Percentiles rank a stretch among this genome's conserved stretches.
phyloP scores from a whole-genome alignment of 2,113 vertebrate species.

The Gopherus evgoodei region DNA sequence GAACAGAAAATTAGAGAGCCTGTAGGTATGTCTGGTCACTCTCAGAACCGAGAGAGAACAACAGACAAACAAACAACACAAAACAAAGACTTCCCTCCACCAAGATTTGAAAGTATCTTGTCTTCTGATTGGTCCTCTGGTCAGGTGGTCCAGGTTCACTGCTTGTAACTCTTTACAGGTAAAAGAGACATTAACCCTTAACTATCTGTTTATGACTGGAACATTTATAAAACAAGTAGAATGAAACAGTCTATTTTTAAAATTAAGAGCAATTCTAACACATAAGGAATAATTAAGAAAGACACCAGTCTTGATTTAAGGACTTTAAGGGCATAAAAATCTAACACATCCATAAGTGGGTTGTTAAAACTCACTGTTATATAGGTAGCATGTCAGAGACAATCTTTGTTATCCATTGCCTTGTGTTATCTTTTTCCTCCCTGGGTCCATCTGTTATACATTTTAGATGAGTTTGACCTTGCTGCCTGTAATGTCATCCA shows the following conservation, averaged over 20 bases:
- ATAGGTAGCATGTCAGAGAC: not conserved
- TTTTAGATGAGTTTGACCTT: not conserved
- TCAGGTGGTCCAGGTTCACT: too few species aligned
- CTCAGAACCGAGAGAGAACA: too few species aligned
- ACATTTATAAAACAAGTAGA: not conserved
- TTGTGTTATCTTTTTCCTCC: fast-evolving
- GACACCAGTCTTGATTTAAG: not conserved
- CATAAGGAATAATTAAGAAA: not conserved
- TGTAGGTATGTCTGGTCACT: too few species aligned
- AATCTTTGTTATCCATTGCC: not conserved
- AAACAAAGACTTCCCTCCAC: too few species aligned
- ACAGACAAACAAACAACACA: too few species aligned
- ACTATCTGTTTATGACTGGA: not conserved
- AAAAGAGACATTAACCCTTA: too few species aligned
- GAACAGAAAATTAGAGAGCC: too few species aligned
- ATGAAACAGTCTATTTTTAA: not conserved
- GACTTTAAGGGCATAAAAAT: not conserved
- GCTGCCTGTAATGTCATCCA: not conserved
- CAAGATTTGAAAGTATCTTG: too few species aligned
- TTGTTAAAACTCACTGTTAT: not conserved
- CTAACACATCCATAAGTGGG: not conserved
- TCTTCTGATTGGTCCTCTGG: too few species aligned
- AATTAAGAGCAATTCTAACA: not conserved
- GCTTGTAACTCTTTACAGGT: too few species aligned
- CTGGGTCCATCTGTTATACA: too few species aligned